phyloP scores from a whole-genome alignment of 2,797 vertebrate genomes.

The Sebastes miniatus region DNA sequence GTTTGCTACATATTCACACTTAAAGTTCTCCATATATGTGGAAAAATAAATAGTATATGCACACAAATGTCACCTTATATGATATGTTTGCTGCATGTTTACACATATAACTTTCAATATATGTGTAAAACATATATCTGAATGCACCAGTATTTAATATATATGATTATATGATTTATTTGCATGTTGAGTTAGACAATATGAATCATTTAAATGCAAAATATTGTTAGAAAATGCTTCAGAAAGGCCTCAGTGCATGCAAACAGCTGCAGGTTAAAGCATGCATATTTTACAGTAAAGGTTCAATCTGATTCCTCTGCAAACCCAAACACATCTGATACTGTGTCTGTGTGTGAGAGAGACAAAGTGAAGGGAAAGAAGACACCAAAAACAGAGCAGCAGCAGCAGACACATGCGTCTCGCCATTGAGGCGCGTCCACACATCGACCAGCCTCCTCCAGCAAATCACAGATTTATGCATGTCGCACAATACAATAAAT shows the following conservation, averaged over 20 bases:
- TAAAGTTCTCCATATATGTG: no score
- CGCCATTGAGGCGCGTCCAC: neutral
- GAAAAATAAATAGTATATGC: no score
- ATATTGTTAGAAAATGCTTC: neutral
- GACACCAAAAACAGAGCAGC: conserved; percentile 20
- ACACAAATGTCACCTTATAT: no score
- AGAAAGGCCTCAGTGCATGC: neutral
- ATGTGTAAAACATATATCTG: no score
- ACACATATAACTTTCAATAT: no score
- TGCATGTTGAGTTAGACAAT: neutral
- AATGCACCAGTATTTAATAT: no score
- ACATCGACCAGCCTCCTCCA: neutral
- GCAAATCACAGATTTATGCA: neutral
- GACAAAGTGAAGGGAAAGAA: neutral
- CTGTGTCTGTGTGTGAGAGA: neutral
- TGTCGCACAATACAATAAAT: neutral
- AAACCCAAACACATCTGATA: neutral
- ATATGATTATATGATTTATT: no score
- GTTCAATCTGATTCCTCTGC: neutral
- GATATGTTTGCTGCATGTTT: no score
- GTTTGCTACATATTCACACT: no score
- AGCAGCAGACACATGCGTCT: conserved; percentile 5
- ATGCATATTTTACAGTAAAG: neutral
- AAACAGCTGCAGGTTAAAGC: neutral
- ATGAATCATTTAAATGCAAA: neutral